phyloP scores from a whole-genome alignment of 2,113 vertebrate species.

The Salminus brasiliensis region DNA sequence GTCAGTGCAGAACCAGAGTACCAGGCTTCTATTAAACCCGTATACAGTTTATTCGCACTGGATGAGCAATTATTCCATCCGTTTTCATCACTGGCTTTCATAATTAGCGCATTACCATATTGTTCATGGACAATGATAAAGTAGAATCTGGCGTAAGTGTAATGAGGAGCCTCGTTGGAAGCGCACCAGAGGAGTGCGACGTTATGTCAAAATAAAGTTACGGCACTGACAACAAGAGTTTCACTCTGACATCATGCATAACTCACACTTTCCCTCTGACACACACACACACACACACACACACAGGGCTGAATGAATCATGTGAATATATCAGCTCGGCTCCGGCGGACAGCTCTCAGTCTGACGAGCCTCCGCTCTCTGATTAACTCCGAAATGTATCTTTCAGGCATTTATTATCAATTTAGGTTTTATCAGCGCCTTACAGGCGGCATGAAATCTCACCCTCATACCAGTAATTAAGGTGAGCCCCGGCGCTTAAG shows the following conservation, averaged over 20 bases:
- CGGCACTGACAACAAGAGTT: constrained; percentile 36
- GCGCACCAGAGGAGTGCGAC: constrained; percentile 26
- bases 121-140: constrained; percentile 35
- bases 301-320: constrained; percentile 5
- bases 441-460: constrained; percentile 58
- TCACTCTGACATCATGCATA: constrained; percentile 5
- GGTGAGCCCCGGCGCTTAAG: constrained; percentile 52
- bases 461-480: constrained; percentile 59
- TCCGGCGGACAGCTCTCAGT: constrained; percentile 10
- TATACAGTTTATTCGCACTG: constrained; percentile 22
- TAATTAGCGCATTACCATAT: constrained; percentile 55
- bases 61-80: constrained; percentile 31
- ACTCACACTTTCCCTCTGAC: background rate
- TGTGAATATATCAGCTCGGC: constrained; percentile 60
- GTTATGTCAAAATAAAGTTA: constrained; percentile 50
- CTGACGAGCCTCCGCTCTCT: constrained; percentile 5
- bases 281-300: constrained; percentile 5
- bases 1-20: too few relatives aligned
- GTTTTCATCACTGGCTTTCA: constrained; percentile 20
- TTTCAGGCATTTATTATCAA: constrained; percentile 59
- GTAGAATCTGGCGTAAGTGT: constrained; percentile 47
- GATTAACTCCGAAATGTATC: constrained; percentile 50
- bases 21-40: too few relatives aligned
- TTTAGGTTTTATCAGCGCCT: constrained; percentile 58
- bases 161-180: too few relatives aligned